Percentiles rank a stretch among this genome's conserved stretches.
Conservation (phyloP, 2,888 invertebrate genomes). For the Teinopalpus imperialis region DNA sequence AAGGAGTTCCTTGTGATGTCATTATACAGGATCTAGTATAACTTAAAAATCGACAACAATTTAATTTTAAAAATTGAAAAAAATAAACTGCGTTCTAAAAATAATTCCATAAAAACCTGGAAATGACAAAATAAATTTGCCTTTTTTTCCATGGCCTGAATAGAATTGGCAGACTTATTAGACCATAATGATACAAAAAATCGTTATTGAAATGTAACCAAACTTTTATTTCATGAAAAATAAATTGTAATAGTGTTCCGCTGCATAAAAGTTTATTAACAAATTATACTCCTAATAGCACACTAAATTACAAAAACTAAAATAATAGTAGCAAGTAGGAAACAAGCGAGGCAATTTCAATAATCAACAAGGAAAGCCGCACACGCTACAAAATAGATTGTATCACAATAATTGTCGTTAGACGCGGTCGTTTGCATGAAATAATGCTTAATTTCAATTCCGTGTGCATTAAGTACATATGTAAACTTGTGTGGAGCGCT, state of each 20-base stretch:
- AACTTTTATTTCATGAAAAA: too few species aligned
- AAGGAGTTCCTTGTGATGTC: too few species aligned
- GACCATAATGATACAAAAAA: too few species aligned
- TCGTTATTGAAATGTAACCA: too few species aligned
- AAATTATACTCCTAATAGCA: constrained; percentile 6
- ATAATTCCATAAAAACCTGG: too few species aligned
- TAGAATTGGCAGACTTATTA: too few species aligned
- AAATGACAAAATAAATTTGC: too few species aligned
- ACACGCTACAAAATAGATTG: constrained; percentile 49
- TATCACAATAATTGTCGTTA: constrained; percentile 63
- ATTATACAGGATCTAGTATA: too few species aligned
- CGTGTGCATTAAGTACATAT: constrained; percentile 57
- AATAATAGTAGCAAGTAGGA: constrained; percentile 28
- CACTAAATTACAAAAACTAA: constrained; percentile 10
- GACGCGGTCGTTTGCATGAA: constrained; percentile 67
- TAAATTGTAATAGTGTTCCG: background rate
- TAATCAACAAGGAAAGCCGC: constrained; percentile 46
- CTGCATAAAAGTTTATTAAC: constrained; percentile 1
- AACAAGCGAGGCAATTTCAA: constrained; percentile 46
- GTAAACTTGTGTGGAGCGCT: constrained; percentile 61
- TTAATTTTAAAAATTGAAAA: too few species aligned
- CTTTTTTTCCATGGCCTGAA: too few species aligned
- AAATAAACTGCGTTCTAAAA: too few species aligned
- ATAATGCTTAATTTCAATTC: constrained; percentile 77
- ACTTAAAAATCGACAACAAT: too few species aligned